phyloP scores from a whole-genome alignment of 2,797 vertebrate genomes.

The Bovichtus variegatus region DNA sequence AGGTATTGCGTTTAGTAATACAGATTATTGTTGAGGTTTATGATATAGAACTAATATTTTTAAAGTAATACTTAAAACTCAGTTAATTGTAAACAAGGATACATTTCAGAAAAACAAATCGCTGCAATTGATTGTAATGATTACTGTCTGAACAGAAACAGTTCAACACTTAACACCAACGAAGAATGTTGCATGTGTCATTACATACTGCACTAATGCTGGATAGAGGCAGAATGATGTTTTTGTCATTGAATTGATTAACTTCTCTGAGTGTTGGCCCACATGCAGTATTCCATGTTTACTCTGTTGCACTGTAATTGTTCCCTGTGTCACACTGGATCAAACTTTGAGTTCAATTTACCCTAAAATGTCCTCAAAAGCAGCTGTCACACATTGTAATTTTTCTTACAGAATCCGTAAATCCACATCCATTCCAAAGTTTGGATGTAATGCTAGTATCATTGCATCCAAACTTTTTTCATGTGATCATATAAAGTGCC shows the following conservation, averaged over 20 bases:
- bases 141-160: conserved; percentile 10
- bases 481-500: background rate
- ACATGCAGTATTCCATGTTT: background rate
- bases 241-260: background rate
- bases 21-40: background rate
- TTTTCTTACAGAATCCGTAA: background rate
- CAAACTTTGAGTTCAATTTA: background rate
- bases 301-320: background rate
- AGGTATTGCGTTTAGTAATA: background rate
- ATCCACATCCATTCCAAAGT: background rate
- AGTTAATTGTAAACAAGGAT: background rate
- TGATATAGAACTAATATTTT: background rate
- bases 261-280: background rate
- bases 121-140: background rate
- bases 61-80: background rate
- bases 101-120: conserved; percentile 5
- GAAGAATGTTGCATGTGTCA: background rate
- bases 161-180: background rate
- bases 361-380: background rate
- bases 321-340: background rate
- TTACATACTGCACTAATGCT: background rate
- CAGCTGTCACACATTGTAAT: background rate
- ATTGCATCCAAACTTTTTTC: background rate
- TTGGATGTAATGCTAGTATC: too few species aligned
- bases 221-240: background rate